Base-by-base conservation (phyloP, 2,797 vertebrate species). In the Pseudochromis fuscus region DNA sequence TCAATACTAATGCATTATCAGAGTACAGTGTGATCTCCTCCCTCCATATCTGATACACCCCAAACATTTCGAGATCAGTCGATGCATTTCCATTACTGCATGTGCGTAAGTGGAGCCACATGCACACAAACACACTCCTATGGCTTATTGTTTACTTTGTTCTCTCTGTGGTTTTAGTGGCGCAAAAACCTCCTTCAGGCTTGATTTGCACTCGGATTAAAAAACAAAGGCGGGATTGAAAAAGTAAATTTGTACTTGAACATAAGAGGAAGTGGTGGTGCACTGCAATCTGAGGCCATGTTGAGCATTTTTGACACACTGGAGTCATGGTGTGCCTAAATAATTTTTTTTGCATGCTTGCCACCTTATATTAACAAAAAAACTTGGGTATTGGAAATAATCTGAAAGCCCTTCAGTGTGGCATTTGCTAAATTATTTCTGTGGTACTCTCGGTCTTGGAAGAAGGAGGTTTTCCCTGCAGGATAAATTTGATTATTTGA, bases 1-100 rank as follows among this genome's bases (percentile, higher is more conserved):
- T 75, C 61, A 62, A 46, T 72, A 58, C 72, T 72, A 71, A 66
- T 76, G 66, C 67, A 79, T 64, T 72, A 69, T 70, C 48, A 68
- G 73, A 57, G 35, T 27, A 19, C 18, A 25, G 57, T 57, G 65
- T 69, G 35, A 61, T 40, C 35, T 50, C 38, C 10, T 71, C 25
- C n/a, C 40, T 66, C 50, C 31, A 51, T 18, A 11, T 56, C 49
- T 64, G 33, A 72, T 64, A 4, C 44, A 72, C n/a, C 35, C 18
- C 4, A 18, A 44, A 10, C 58, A 64, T 62, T 73, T 37, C 2
- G 4, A 44, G 42, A 48, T 79, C 45, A 44, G 31, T 64, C 44
- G 7, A 28, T 61, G 40, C 31, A 5, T 25, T n/a, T 67, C 66
- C 23, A 40, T 67, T 53, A 69, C 45, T 67, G 42, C 10, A 16